Evolutionary conservation across 1,140 invertebrate genomes (phyloP).

Genomic region (Phenacoccus solenopsis): DNA sequence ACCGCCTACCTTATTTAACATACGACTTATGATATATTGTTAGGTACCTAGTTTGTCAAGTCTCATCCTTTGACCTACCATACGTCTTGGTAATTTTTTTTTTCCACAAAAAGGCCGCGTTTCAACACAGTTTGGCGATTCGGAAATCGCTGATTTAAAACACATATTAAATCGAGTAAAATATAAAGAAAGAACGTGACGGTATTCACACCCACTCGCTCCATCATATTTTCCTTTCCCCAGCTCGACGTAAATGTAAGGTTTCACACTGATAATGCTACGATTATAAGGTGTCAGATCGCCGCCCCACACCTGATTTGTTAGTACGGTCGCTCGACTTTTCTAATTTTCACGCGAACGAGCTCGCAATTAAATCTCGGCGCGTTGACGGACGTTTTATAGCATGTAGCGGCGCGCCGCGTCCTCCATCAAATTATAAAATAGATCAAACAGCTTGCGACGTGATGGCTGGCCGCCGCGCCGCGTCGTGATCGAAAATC

Average conservation of each 20-base stretch:
- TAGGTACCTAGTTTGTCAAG: not conserved
- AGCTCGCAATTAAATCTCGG: too few relatives aligned
- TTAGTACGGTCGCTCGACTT: not conserved
- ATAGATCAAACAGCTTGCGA: too few relatives aligned
- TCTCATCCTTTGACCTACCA: not conserved
- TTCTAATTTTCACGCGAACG: too few relatives aligned
- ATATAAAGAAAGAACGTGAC: not conserved
- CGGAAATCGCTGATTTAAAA: not conserved
- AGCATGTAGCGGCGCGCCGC: too few relatives aligned
- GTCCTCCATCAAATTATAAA: too few relatives aligned
- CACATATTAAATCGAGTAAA: not conserved
- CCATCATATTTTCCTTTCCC: not conserved
- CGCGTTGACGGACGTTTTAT: too few relatives aligned
- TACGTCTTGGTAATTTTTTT: not conserved
- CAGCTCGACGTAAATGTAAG: not conserved
- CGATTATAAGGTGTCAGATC: not conserved
- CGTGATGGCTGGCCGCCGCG: too few relatives aligned
- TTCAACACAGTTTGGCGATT: not conserved
- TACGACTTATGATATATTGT: conserved; percentile 3
- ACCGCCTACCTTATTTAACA: not conserved
- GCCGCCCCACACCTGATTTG: not conserved
- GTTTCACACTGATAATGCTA: not conserved
- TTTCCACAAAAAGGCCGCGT: not conserved
- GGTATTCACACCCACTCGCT: not conserved
- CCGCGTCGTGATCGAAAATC: too few relatives aligned